A percentile compares a stretch with the other conserved stretches of the same genome.
These are phyloP conservation scores for Clarias fuscus DNA, from an alignment of 2,797 vertebrate genomes.

Conservation along the genomic window DNA sequence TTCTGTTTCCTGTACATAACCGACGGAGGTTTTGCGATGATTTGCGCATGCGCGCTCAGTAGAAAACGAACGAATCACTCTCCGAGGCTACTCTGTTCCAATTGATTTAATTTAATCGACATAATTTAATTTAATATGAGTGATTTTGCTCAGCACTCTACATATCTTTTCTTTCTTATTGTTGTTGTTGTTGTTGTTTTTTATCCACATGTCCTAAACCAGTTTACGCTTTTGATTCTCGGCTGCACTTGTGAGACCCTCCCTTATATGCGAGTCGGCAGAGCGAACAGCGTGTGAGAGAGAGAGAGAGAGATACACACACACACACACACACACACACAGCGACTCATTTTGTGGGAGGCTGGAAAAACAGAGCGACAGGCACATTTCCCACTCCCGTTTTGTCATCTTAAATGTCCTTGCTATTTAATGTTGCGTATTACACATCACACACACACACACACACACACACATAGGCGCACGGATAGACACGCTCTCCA, in stretches of 20 bases:
- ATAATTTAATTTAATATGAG: too few species aligned
- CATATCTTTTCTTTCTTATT: background rate
- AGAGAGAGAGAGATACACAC: constrained; percentile 7
- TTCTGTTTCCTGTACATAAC: too few species aligned
- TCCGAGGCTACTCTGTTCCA: too few species aligned
- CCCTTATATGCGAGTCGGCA: constrained; percentile 34
- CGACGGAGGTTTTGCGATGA: too few species aligned
- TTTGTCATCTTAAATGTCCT: constrained; percentile 12
- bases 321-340: background rate
- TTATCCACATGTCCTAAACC: constrained; percentile 24
- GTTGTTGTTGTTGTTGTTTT: background rate
- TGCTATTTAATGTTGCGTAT: constrained; percentile 5
- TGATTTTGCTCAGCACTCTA: too few species aligned
- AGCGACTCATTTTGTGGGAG: constrained; percentile 12
- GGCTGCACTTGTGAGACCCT: constrained; percentile 35
- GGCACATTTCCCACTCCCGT: background rate
- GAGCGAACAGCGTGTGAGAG: background rate
- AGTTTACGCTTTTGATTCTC: constrained; percentile 2
- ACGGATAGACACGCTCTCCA: background rate
- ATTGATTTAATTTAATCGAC: too few species aligned
- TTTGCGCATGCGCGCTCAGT: too few species aligned
- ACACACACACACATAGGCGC: background rate
- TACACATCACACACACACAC: background rate
- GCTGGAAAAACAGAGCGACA: constrained; percentile 4
- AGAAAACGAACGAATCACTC: too few species aligned